Percentiles rank a stretch among this genome's conserved stretches.
These are phyloP conservation scores for Abscondita cerata DNA, from an alignment of 2,888 invertebrate species.

Conservation along the genomic window DNA sequence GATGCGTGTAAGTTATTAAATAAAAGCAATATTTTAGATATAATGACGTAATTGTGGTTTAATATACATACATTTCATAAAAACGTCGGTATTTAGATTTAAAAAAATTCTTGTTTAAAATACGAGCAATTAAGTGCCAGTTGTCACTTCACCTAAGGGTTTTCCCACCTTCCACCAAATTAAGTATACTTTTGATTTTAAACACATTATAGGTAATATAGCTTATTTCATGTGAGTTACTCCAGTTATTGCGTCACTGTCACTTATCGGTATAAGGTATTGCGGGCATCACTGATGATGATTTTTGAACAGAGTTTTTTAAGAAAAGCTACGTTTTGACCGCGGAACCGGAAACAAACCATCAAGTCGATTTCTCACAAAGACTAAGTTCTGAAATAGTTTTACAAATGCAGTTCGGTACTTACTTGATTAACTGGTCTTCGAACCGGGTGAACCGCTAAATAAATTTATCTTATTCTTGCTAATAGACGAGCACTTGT, in stretches of 20 bases:
- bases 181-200: constrained; percentile 1
- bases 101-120: background rate
- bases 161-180: constrained; percentile 7
- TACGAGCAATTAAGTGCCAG: background rate
- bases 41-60: too few relatives aligned
- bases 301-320: constrained; percentile 5
- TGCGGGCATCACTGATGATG: background rate
- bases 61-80: too few relatives aligned
- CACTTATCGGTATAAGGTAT: background rate
- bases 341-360: constrained; percentile 28
- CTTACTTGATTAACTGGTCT: constrained; percentile 38
- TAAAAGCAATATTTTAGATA: constrained; percentile 16
- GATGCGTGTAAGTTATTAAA: constrained; percentile 14
- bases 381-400: constrained; percentile 35
- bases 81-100: too few relatives aligned
- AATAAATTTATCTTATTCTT: constrained; percentile 42
- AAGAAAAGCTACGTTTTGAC: constrained; percentile 11
- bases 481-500: constrained; percentile 39
- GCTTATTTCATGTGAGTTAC: background rate
- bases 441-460: constrained; percentile 43
- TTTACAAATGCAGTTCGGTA: constrained; percentile 33
- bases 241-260: too few relatives aligned
- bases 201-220: constrained; percentile 12
- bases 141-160: background rate
- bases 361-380: constrained; percentile 29